Evolutionary conservation across 2,797 vertebrate species (phyloP).

Genomic region (Taenioides sp.): DNA sequence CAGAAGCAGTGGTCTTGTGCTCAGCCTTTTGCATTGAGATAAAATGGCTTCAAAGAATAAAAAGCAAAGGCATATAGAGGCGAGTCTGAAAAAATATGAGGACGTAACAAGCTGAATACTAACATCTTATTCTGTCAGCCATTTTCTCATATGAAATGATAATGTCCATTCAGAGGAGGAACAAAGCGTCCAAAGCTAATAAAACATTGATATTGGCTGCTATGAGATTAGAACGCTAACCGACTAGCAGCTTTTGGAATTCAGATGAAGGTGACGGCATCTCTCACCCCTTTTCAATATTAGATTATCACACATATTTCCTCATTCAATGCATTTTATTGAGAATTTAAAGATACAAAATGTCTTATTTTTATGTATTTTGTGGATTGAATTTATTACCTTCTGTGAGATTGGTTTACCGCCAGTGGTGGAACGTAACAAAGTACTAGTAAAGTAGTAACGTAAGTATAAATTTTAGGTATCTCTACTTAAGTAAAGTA

Average conservation of each 20-base stretch:
- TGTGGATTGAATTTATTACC: conserved; percentile 19
- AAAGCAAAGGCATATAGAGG: conserved; percentile 33
- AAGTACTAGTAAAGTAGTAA: too few species aligned
- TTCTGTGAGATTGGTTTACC: conserved; percentile 24
- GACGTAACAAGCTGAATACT: conserved; percentile 51
- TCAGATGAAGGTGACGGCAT: conserved; percentile 45
- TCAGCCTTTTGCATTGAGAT: conserved; percentile 34
- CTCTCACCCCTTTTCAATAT: conserved; percentile 40
- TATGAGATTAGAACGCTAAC: conserved; percentile 42
- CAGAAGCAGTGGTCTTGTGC: conserved; percentile 8
- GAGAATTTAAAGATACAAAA: neutral
- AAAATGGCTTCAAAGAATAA: conserved; percentile 43
- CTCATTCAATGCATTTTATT: neutral
- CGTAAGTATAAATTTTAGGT: too few species aligned
- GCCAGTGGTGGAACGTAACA: neutral
- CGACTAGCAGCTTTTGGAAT: conserved; percentile 44
- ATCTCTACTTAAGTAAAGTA: too few species aligned
- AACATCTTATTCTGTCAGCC: conserved; percentile 53
- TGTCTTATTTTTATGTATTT: conserved; percentile 9
- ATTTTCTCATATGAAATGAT: conserved; percentile 49
- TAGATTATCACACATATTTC: conserved; percentile 26
- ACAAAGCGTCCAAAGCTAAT: conserved; percentile 61
- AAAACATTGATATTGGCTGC: conserved; percentile 63
- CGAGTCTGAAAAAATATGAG: conserved; percentile 47
- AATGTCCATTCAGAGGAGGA: conserved; percentile 52